Conservation (phyloP, 2,797 vertebrate genomes). For the Neosalanx taihuensis region DNA sequence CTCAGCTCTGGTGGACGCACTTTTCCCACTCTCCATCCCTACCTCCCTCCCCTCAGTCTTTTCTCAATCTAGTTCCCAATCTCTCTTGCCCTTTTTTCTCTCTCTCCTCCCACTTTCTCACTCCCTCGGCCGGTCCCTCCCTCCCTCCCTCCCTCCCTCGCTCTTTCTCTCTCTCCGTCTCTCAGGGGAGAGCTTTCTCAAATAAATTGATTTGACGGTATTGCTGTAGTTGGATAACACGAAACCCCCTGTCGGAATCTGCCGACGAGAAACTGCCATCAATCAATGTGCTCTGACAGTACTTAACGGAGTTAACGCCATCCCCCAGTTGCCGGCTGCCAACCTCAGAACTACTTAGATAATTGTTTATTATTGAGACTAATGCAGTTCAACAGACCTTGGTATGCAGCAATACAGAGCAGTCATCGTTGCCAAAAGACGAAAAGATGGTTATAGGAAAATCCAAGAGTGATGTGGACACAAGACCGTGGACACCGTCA, state of each 20-base stretch:
- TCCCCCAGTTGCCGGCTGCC: conserved; percentile 1
- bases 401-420: conserved; percentile 37
- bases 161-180: conserved; percentile 30
- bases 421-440: conserved; percentile 44
- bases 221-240: conserved; percentile 59
- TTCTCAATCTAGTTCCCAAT: conserved; percentile 10
- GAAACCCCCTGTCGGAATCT: conserved; percentile 54
- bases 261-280: conserved; percentile 49
- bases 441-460: conserved; percentile 53
- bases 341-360: conserved; percentile 34
- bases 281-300: conserved; percentile 54
- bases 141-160: conserved; percentile 22
- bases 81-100: not conserved
- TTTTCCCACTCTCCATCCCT: conserved; percentile 42
- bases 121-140: conserved; percentile 14
- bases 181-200: conserved; percentile 48
- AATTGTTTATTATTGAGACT: conserved; percentile 68
- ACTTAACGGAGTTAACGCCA: conserved; percentile 10
- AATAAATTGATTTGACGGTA: conserved; percentile 70
- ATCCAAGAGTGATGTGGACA: conserved; percentile 48
- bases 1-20: conserved; percentile 55
- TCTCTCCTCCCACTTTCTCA: conserved; percentile 10
- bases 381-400: conserved; percentile 53
- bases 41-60: conserved; percentile 15
- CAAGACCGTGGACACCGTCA: conserved; percentile 35